phyloP scores from a whole-genome alignment of 2,113 vertebrate species.

The Apteryx mantelli region DNA sequence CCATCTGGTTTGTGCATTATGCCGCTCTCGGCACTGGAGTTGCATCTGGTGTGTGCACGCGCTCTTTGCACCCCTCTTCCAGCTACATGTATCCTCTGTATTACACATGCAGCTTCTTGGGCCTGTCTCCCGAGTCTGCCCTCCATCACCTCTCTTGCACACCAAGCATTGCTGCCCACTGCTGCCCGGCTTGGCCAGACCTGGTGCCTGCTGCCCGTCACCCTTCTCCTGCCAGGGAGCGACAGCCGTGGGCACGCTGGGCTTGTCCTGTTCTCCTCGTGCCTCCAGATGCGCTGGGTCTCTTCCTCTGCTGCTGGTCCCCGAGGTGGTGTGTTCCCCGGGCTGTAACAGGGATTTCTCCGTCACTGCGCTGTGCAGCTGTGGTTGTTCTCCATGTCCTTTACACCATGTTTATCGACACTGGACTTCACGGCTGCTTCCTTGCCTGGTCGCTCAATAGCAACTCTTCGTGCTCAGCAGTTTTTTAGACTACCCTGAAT shows the following conservation, averaged over 20 bases:
- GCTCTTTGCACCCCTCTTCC: not conserved
- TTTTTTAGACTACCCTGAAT: not conserved
- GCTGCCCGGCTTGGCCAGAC: rapidly evolving
- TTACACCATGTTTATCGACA: not conserved
- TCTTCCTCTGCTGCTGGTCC: not conserved
- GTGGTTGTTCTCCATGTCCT: not conserved
- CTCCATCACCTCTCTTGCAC: not conserved
- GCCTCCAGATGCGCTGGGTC: rapidly evolving
- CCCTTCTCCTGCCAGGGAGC: not conserved
- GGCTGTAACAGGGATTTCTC: not conserved
- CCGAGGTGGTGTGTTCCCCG: not conserved
- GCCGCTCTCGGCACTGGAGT: not conserved
- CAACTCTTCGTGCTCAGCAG: not conserved
- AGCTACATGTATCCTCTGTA: not conserved
- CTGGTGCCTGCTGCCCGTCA: rapidly evolving
- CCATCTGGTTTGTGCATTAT: not conserved
- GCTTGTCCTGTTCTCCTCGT: not conserved
- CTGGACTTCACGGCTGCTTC: not conserved
- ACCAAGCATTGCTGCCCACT: rapidly evolving
- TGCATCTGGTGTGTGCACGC: not conserved
- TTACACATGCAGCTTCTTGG: not conserved
- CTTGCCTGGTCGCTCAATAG: not conserved
- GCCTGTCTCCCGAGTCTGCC: not conserved
- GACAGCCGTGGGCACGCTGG: not conserved
- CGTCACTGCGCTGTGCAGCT: rapidly evolving